Percentiles rank a stretch among this genome's conserved stretches.
These are phyloP conservation scores for Crocodylus rhombifer DNA, from an alignment of 2,797 vertebrate genomes.

Conservation along the genomic window DNA sequence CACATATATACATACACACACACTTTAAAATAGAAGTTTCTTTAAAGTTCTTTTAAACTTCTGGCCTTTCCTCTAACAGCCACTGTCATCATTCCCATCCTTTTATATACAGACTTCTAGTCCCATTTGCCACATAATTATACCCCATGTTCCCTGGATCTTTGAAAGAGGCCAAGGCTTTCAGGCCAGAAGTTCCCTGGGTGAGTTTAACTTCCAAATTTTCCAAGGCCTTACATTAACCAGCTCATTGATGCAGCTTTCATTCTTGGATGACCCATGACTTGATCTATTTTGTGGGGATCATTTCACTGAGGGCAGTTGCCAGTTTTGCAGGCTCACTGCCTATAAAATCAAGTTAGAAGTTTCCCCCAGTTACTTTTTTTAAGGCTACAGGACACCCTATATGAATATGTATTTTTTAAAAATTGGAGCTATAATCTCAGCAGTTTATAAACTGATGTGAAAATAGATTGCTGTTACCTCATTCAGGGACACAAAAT, in stretches of 20 bases:
- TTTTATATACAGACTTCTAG: not conserved
- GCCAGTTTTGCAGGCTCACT: no score
- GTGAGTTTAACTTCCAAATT: no score
- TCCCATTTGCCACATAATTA: not conserved
- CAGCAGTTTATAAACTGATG: not conserved
- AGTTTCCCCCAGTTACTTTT: not conserved
- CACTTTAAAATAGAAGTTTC: not conserved
- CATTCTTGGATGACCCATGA: not conserved
- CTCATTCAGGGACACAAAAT: not conserved
- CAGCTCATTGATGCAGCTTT: not conserved
- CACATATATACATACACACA: no score
- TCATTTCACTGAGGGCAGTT: not conserved
- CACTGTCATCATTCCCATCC: not conserved
- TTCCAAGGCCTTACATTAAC: not conserved
- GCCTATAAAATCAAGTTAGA: not conserved
- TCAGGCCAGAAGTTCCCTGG: not conserved
- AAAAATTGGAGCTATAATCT: not conserved
- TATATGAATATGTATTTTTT: not conserved
- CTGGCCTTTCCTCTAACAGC: not conserved
- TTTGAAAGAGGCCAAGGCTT: not conserved
- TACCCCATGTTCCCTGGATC: not conserved
- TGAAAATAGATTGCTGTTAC: not conserved
- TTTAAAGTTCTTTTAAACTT: not conserved
- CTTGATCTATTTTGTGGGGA: not conserved
- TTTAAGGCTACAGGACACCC: not conserved